Percentiles rank a stretch among this genome's conserved stretches.
These are phyloP conservation scores for Scaptomyza pallida DNA, from an alignment of 1,140 invertebrate species.

Conservation along the genomic window DNA sequence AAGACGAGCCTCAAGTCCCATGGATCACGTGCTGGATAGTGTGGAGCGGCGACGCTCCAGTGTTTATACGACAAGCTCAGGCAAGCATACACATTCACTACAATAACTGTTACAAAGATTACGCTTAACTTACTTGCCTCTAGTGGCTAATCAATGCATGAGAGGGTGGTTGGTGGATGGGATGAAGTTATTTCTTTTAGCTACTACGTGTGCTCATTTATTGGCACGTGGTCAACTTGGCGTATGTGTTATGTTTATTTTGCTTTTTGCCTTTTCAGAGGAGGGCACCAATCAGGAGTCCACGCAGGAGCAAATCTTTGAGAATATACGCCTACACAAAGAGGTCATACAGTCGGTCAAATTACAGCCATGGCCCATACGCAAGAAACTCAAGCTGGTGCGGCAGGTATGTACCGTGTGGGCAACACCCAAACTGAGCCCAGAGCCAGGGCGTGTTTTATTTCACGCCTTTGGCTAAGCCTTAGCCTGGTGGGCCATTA, in stretches of 20 bases:
- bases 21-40: slow-evolving; percentile 84
- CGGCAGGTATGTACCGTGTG: slow-evolving; percentile 87
- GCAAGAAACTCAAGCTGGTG: slow-evolving; percentile 93
- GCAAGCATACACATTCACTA: slow-evolving; percentile 86
- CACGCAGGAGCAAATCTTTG: slow-evolving; percentile 94
- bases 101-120: slow-evolving; percentile 54
- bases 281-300: slow-evolving; percentile 86
- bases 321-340: slow-evolving; percentile 96
- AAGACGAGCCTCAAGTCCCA: slow-evolving; percentile 89
- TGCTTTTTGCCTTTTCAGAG: slow-evolving; percentile 85
- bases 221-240: slow-evolving; percentile 41
- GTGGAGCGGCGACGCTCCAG: slow-evolving; percentile 89
- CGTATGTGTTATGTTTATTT: slow-evolving; percentile 70
- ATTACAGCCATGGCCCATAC: slow-evolving; percentile 94
- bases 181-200: slow-evolving; percentile 64
- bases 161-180: slow-evolving; percentile 28
- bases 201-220: slow-evolving; percentile 70
- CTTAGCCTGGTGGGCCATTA: slow-evolving; percentile 62
- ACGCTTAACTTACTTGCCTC: slow-evolving; percentile 52
- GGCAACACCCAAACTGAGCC: slow-evolving; percentile 59
- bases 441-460: slow-evolving; percentile 84
- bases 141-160: slow-evolving; percentile 42
- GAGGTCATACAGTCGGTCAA: slow-evolving; percentile 95
- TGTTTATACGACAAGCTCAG: slow-evolving; percentile 92
- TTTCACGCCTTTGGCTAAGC: neutral